A percentile compares a stretch with the other conserved stretches of the same genome.
phyloP scores from a whole-genome alignment of 64 coral and sea anemone genomes.

The Actinia tenebrosa region DNA sequence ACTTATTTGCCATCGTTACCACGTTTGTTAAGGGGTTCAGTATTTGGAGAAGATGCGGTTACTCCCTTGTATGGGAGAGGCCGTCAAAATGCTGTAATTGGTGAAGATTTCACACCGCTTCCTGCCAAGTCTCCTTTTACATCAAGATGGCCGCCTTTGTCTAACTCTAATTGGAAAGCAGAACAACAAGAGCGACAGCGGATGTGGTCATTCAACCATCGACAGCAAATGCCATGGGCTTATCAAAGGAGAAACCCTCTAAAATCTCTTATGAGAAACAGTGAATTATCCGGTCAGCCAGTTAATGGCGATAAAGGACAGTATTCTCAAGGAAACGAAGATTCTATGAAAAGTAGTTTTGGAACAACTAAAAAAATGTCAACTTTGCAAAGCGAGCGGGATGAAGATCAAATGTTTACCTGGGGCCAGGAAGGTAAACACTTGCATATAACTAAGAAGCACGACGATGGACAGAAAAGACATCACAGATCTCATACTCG shows the following conservation, averaged over 20 bases:
- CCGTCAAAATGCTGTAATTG: not conserved
- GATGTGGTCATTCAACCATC: not conserved
- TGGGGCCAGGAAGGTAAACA: not conserved
- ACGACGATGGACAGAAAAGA: not conserved
- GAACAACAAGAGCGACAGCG: not conserved
- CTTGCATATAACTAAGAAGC: not conserved
- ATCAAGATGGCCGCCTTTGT: not conserved
- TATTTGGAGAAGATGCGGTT: constrained; percentile 1
- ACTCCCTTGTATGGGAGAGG: not conserved
- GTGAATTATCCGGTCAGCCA: not conserved
- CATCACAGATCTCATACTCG: not conserved
- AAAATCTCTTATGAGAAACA: not conserved
- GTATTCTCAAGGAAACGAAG: not conserved
- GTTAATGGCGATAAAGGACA: not conserved
- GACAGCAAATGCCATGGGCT: not conserved
- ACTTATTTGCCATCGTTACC: not conserved
- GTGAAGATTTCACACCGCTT: constrained; percentile 10
- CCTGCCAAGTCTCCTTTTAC: not conserved
- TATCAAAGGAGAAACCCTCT: constrained; percentile 2
- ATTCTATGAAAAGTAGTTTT: not conserved
- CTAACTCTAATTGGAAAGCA: not conserved
- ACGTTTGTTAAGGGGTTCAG: not conserved
- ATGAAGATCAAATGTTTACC: not conserved
- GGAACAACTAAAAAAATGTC: not conserved
- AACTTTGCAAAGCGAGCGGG: not conserved